Evolutionary conservation across 1,140 invertebrate species (phyloP).

Genomic region (Drosophila setifemur): DNA sequence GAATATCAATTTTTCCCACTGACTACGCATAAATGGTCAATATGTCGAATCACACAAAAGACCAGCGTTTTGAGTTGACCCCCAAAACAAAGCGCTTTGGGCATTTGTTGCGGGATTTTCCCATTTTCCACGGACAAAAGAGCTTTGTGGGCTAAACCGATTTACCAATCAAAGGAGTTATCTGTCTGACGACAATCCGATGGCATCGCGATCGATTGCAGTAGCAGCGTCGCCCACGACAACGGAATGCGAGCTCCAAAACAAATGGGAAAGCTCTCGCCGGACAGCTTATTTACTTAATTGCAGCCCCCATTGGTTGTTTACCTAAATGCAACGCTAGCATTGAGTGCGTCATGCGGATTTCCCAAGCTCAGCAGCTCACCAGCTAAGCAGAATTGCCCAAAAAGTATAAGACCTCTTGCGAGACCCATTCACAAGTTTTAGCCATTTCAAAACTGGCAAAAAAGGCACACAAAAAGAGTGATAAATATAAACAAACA

Average conservation of each 20-base stretch:
- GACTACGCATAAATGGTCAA: no score
- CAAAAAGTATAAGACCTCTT: slow-evolving; percentile 2
- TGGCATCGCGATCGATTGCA: slow-evolving; percentile 38
- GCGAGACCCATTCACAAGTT: slow-evolving; percentile 19
- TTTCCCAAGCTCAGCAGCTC: slow-evolving; percentile 14
- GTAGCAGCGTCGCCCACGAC: slow-evolving; percentile 48
- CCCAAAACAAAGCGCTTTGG: background rate
- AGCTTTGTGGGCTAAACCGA: slow-evolving; percentile 11
- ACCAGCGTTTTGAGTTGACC: no score
- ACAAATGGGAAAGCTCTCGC: slow-evolving; percentile 39
- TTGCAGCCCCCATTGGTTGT: slow-evolving; percentile 21
- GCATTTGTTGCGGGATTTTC: background rate
- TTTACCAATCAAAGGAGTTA: slow-evolving; percentile 21
- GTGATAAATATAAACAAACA: background rate
- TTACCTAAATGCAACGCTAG: slow-evolving; percentile 15
- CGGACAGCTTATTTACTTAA: slow-evolving; percentile 11
- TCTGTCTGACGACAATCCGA: slow-evolving; percentile 16
- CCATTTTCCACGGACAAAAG: slow-evolving; percentile 11
- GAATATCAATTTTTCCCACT: no score
- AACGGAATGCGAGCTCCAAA: slow-evolving; percentile 40
- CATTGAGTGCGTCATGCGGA: slow-evolving; percentile 6
- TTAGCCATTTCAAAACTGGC: slow-evolving; percentile 18
- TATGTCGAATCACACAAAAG: no score
- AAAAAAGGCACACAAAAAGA: slow-evolving; percentile 9
- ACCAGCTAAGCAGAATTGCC: background rate